These are phyloP conservation scores for Eurypyga helias DNA, from an alignment of 2,113 vertebrate species.

Conservation along the genomic window DNA sequence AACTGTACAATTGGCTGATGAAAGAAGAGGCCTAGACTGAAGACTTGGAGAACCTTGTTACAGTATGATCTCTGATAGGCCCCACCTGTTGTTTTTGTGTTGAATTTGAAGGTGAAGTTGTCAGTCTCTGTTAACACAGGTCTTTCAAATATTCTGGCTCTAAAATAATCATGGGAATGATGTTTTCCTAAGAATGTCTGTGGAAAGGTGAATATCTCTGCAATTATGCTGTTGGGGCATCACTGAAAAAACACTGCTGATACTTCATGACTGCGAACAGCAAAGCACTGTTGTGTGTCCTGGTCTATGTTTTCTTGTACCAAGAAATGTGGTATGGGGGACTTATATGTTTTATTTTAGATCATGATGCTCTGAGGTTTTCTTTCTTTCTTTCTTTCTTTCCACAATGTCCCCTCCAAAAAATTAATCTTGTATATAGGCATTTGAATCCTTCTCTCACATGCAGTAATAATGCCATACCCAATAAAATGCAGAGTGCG, in stretches of 20 bases:
- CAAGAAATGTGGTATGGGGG: not conserved
- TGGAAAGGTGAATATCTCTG: not conserved
- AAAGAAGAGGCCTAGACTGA: not conserved
- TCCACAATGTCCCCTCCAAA: not conserved
- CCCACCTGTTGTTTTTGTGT: not conserved
- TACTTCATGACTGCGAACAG: not conserved
- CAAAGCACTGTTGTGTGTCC: not conserved
- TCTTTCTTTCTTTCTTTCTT: not conserved
- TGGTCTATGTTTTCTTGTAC: not conserved
- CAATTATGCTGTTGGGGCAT: not conserved
- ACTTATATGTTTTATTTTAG: not conserved
- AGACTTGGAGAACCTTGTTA: not conserved
- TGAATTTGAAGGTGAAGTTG: not conserved
- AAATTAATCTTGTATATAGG: not conserved
- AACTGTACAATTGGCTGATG: constrained; percentile 1
- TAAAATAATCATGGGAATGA: not conserved
- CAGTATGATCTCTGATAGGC: not conserved
- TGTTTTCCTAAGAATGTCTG: not conserved
- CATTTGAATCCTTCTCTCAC: not conserved
- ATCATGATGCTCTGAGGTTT: not conserved
- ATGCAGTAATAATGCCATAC: not conserved
- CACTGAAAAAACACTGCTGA: not conserved
- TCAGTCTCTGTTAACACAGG: not conserved
- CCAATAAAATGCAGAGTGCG: not conserved
- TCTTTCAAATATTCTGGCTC: not conserved